These are phyloP conservation scores for Athripsodes cinereus DNA, from an alignment of 2,888 invertebrate genomes.

Conservation along the genomic window DNA sequence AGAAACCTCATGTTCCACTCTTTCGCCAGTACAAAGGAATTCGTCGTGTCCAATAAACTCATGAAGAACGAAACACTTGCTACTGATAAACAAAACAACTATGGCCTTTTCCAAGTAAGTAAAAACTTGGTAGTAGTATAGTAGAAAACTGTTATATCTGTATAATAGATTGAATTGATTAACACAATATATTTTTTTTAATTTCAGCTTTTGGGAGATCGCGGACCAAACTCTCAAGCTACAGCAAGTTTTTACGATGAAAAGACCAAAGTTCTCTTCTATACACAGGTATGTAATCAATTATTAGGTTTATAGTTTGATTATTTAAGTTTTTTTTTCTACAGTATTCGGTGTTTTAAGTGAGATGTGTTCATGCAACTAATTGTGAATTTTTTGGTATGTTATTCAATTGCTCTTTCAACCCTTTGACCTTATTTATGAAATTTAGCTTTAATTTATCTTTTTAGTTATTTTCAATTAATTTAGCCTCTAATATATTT, in stretches of 20 bases:
- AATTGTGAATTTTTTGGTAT: no score
- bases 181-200: neutral
- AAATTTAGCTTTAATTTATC: no score
- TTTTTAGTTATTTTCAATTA: no score
- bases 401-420: no score
- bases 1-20: conserved; percentile 78
- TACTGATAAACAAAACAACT: conserved; percentile 60
- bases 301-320: neutral
- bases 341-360: no score
- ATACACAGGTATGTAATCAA: conserved; percentile 54
- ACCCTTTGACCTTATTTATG: no score
- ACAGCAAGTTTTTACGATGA: conserved; percentile 67
- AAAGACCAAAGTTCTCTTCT: conserved; percentile 64
- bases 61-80: conserved; percentile 67
- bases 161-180: no score
- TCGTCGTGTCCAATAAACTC: conserved; percentile 67
- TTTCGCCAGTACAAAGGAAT: conserved; percentile 73
- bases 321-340: neutral
- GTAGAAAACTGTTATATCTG: no score
- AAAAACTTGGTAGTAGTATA: neutral
- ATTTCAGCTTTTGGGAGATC: conserved; percentile 57
- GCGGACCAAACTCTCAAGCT: conserved; percentile 66
- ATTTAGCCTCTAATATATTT: neutral
- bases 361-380: no score
- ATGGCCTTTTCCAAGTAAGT: conserved; percentile 59